Conservation (phyloP, 2,113 vertebrate genomes). For the Dryoscopus gambensis region DNA sequence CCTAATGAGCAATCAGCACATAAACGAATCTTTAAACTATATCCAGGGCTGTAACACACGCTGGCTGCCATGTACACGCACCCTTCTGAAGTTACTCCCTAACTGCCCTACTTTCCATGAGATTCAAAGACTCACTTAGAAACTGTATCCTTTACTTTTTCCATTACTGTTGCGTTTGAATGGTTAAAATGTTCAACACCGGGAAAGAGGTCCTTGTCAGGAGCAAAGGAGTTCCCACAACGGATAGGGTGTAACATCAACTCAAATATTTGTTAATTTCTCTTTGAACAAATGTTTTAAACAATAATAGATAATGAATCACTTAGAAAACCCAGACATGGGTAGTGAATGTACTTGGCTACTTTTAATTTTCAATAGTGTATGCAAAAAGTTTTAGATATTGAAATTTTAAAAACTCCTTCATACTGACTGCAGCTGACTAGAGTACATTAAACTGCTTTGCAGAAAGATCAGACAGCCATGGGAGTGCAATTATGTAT, state of each 20-base stretch:
- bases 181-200: background rate
- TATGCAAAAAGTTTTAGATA: background rate
- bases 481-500: constrained; percentile 53
- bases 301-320: background rate
- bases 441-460: constrained; percentile 25
- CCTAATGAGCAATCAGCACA: background rate
- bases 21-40: background rate
- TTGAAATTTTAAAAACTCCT: background rate
- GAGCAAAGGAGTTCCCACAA: background rate
- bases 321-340: background rate
- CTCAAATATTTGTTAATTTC: background rate
- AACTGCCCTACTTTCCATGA: background rate
- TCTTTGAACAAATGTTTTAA: background rate
- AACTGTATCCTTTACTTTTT: background rate
- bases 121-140: background rate
- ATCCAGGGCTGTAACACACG: background rate
- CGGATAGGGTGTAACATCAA: background rate
- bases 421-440: background rate
- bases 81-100: background rate
- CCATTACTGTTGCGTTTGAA: background rate
- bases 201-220: background rate
- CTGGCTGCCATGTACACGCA: rapidly evolving
- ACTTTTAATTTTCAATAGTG: background rate
- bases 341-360: background rate
- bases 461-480: constrained; percentile 40